A percentile compares a stretch with the other conserved stretches of the same genome.
These are phyloP conservation scores for Himalopsyche anomala DNA, from an alignment of 2,888 invertebrate genomes.

Conservation along the genomic window DNA sequence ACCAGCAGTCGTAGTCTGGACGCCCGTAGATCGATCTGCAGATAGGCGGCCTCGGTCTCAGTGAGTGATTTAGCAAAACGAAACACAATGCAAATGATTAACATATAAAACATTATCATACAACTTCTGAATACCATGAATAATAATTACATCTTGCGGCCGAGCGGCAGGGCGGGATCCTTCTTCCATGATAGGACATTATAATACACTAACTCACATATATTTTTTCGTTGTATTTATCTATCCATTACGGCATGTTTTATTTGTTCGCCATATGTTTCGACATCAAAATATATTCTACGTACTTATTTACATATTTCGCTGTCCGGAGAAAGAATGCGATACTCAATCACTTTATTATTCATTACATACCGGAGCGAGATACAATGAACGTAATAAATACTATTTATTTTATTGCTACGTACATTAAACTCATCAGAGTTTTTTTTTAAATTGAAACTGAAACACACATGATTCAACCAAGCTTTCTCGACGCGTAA, in stretches of 20 bases:
- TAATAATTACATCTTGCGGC: slow-evolving; percentile 57
- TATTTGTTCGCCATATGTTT: slow-evolving; percentile 38
- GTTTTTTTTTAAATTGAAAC: too few relatives aligned
- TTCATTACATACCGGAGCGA: slow-evolving; percentile 1
- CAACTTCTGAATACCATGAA: slow-evolving; percentile 65
- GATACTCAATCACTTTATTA: not conserved
- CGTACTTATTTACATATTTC: slow-evolving; percentile 14
- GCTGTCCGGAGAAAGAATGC: slow-evolving; percentile 37
- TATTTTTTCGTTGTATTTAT: slow-evolving; percentile 20
- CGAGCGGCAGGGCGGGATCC: slow-evolving; percentile 48
- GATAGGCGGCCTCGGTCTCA: slow-evolving; percentile 59
- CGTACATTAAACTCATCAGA: too few relatives aligned
- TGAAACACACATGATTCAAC: too few relatives aligned
- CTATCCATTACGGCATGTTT: slow-evolving; percentile 37
- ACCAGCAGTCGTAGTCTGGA: not conserved
- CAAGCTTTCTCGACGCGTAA: too few relatives aligned
- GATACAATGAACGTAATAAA: not conserved
- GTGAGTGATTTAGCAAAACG: slow-evolving; percentile 79
- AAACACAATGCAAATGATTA: slow-evolving; percentile 81
- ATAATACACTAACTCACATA: not conserved
- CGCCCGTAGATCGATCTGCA: slow-evolving; percentile 53
- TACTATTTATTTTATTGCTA: too few relatives aligned
- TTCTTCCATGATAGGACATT: slow-evolving; percentile 48
- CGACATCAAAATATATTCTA: slow-evolving; percentile 23
- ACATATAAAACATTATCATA: slow-evolving; percentile 76